Evolutionary conservation across 2,797 vertebrate genomes (phyloP).

Genomic region (Sebastes miniatus): DNA sequence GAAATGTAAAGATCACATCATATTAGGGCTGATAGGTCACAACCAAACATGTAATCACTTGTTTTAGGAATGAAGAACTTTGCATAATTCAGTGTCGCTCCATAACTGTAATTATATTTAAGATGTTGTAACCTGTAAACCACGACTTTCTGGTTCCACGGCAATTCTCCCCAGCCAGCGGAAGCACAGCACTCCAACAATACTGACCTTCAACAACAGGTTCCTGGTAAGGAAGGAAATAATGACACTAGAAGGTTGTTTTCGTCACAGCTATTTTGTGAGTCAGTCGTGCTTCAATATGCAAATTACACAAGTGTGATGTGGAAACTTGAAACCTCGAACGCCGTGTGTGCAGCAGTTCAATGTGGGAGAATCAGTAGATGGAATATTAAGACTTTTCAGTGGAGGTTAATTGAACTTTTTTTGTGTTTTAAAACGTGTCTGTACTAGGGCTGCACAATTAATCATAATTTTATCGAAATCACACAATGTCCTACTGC

Average conservation of each 20-base stretch:
- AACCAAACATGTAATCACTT: neutral
- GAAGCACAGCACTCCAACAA: conserved; percentile 84
- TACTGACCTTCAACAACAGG: conserved; percentile 83
- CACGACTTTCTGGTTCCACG: neutral
- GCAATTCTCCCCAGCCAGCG: conserved; percentile 82
- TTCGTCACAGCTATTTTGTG: neutral
- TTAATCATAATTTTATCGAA: too few species aligned
- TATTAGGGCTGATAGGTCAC: neutral
- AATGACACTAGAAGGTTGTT: neutral
- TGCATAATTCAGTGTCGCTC: neutral
- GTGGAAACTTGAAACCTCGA: neutral
- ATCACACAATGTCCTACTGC: too few species aligned
- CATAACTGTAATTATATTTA: neutral
- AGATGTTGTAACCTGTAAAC: conserved; percentile 36
- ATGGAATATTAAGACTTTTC: too few species aligned
- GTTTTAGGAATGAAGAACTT: neutral
- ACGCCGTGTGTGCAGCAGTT: neutral
- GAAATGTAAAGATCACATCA: neutral
- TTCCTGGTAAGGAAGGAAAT: conserved; percentile 77
- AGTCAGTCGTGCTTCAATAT: neutral
- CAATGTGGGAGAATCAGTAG: neutral
- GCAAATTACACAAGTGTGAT: neutral
- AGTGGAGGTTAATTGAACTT: too few species aligned
- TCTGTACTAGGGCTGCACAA: too few species aligned
- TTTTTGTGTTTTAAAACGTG: too few species aligned